A percentile compares a stretch with the other conserved stretches of the same genome.
These are phyloP conservation scores for Craseonycteris thonglongyai DNA, from an alignment of 2,113 vertebrate species.

Conservation along the genomic window DNA sequence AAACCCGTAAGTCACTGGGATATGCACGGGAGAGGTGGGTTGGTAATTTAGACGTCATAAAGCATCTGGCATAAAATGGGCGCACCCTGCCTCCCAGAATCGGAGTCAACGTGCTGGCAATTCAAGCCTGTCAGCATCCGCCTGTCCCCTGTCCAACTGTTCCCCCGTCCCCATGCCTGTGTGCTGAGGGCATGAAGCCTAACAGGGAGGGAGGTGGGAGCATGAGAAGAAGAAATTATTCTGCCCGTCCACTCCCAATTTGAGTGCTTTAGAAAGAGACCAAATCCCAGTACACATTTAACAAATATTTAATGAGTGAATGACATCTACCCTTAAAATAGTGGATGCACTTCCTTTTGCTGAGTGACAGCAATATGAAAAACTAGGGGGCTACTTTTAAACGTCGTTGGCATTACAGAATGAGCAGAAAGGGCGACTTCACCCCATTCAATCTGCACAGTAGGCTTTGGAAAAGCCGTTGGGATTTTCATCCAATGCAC, in stretches of 20 bases:
- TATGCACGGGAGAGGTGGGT: neutral
- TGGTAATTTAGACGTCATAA: neutral
- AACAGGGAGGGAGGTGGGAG: neutral
- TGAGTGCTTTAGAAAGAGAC: neutral
- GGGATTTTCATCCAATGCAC: neutral
- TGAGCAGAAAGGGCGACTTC: neutral
- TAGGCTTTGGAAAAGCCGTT: neutral
- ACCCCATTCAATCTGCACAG: neutral
- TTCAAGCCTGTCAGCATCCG: neutral
- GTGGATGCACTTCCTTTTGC: neutral
- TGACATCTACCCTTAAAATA: neutral
- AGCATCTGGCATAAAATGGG: neutral
- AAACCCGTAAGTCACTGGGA: conserved; percentile 26
- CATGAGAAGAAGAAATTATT: too few species aligned
- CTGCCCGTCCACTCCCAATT: neutral
- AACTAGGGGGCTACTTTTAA: neutral
- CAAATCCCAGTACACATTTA: neutral
- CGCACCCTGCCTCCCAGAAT: neutral
- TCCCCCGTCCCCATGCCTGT: too few species aligned
- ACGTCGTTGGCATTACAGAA: neutral
- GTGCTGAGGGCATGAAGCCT: neutral
- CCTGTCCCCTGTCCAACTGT: too few species aligned
- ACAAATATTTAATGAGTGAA: neutral
- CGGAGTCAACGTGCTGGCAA: neutral
- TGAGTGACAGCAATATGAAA: neutral